Base-by-base conservation (phyloP, 2,113 vertebrate genomes). In the Symphodus melops region DNA sequence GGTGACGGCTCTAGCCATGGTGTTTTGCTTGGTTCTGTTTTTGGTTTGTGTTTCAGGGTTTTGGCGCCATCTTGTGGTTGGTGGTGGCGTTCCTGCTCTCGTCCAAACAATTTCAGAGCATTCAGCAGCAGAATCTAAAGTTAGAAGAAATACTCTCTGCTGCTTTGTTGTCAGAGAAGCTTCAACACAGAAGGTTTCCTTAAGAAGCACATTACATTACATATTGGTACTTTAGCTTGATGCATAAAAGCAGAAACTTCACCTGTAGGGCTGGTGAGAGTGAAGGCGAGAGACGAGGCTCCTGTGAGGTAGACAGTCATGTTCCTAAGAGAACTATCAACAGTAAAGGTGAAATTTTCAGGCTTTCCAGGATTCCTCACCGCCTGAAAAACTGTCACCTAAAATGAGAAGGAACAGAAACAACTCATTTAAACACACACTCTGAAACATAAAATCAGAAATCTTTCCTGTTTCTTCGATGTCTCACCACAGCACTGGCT, bases 381-480 rank as follows among this genome's bases (percentile, higher is more conserved):
- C 0, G 56, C 77, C 60, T 94, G 91, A n/a, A 92, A 85, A 54
- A 94, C 49, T 39, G 84, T 94, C 59, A 94, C 93, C 92, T 94
- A 59, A 33, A 74, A 73, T 16, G 72, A 21, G 25, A 53, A 23
- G 14, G 5, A 11, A 4, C 17, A 57, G 1, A 52, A 41, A 51
- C 17, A 3, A n/a, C 9, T 5, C 1, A 44, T 53, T 60, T 46
- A 16, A 1, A 53, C 12, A 72, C 20, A 25, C 12, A 19, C 9
- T 61, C 8, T 8, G 10, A 51, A 51, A n/a, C 48, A 19, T 59
- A 1, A 37, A 56, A 10, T n/a, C 25, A 56, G 6, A 2, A 25
- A 16, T 33, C 8, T 7, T 2, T 56, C 4, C 39, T 69, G 8
- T 58, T 1, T 0, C 23, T 55, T 64, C 0, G 1, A 0, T 13